Percentiles rank a stretch among this genome's conserved stretches.
These are phyloP conservation scores for Sesamia inferens DNA, from an alignment of 2,888 invertebrate genomes.

Conservation along the genomic window DNA sequence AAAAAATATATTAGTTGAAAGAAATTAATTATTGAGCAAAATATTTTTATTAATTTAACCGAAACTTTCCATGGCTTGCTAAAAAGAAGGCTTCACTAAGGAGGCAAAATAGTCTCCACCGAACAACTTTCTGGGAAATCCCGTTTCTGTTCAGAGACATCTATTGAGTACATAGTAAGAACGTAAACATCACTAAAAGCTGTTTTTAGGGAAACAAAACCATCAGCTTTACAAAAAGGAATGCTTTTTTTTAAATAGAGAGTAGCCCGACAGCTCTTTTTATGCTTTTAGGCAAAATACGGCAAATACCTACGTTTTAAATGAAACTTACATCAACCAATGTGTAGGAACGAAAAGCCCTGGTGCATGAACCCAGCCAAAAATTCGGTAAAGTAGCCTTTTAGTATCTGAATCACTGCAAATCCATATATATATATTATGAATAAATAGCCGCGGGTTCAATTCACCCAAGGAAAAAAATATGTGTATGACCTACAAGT, in stretches of 20 bases:
- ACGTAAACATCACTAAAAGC: slow-evolving; percentile 4
- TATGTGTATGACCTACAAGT: too few relatives aligned
- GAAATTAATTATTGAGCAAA: neutral
- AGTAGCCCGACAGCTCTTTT: slow-evolving; percentile 6
- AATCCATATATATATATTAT: too few relatives aligned
- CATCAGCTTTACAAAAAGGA: neutral
- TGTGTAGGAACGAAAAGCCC: slow-evolving; percentile 1
- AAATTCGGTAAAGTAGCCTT: neutral
- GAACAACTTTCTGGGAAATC: neutral
- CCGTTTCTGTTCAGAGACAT: too few relatives aligned
- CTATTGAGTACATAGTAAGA: neutral
- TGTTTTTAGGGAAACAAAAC: slow-evolving; percentile 8
- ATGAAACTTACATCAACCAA: slow-evolving; percentile 27
- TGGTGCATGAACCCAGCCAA: neutral
- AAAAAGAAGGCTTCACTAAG: too few relatives aligned
- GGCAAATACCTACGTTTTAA: slow-evolving; percentile 31
- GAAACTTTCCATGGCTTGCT: neutral
- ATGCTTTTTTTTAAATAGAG: slow-evolving; percentile 23
- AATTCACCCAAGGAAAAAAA: too few relatives aligned
- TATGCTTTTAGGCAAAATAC: slow-evolving; percentile 13
- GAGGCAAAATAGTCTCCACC: neutral
- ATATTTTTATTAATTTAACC: neutral
- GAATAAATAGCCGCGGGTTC: too few relatives aligned
- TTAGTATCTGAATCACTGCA: neutral
- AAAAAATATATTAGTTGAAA: neutral